phyloP scores from a whole-genome alignment of 1,140 invertebrate species.

The Monomorium pharaonis region DNA sequence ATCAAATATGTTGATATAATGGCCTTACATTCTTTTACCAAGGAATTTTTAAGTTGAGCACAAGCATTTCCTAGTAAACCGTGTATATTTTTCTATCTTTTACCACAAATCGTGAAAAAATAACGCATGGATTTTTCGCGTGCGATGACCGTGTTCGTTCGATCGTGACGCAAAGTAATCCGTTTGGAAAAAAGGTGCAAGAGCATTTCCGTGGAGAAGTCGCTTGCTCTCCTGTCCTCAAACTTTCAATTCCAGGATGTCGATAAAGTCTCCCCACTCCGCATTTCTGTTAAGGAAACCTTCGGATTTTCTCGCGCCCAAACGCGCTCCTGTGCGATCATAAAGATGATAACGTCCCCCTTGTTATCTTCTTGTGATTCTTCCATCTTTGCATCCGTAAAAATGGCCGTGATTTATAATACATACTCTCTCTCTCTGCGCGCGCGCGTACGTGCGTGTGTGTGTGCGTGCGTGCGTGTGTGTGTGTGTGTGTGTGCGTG shows the following conservation, averaged over 20 bases:
- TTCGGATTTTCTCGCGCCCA: slow-evolving; percentile 35
- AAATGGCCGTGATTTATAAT: slow-evolving; percentile 30
- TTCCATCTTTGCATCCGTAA: background rate
- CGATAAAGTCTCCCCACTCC: slow-evolving; percentile 32
- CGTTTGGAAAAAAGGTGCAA: slow-evolving; percentile 18
- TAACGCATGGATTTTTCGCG: slow-evolving; percentile 15
- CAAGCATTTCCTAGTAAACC: background rate
- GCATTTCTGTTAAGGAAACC: slow-evolving; percentile 40
- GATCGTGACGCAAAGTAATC: slow-evolving; percentile 26
- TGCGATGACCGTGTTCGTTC: slow-evolving; percentile 14
- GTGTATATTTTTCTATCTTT: background rate
- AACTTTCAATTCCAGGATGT: slow-evolving; percentile 39
- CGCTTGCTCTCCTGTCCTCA: background rate
- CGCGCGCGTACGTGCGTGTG: no score
- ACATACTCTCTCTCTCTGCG: no score
- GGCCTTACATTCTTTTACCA: background rate
- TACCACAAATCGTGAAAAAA: background rate
- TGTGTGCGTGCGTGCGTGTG: no score
- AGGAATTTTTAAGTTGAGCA: background rate
- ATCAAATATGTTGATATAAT: background rate
- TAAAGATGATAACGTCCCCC: slow-evolving; percentile 24
- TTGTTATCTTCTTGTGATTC: background rate
- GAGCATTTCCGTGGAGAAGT: background rate
- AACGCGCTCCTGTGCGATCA: slow-evolving; percentile 13
- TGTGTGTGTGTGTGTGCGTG: no score